Base-by-base conservation (phyloP, 2,888 invertebrate genomes). In the Cephus pygmeus region DNA sequence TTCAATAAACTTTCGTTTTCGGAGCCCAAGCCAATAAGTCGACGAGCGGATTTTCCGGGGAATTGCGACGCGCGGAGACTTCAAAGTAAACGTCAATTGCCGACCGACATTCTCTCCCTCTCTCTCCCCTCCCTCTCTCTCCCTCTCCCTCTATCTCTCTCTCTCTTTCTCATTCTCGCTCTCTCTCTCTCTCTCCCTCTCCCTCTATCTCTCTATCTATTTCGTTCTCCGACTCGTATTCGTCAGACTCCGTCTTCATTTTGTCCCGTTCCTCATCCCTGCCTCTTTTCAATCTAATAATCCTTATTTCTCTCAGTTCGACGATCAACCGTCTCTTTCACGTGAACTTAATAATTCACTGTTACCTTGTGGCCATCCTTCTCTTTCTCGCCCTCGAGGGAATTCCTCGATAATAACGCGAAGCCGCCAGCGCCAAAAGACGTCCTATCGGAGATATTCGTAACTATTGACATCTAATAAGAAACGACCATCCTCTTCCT, bases 311-410 rank as follows among this genome's bases (percentile, higher is more conserved):
- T 71, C 69, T 77, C 73, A 73, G 31, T 73, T 69, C 31, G 71
- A 34, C 36, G 69, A 15, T 34, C 15, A 75, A 15, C 23, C 73
- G 12, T 69, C 73, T 69, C 35, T 73, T 36, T 15, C 34, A 76
- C 75, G 71, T 15, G 71, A 82, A 87, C 85, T 85, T 85, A 86
- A 88, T 87, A 88, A 87, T 87, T 88, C 87, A 82, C 79, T 83
- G 81, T 77, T 31, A 30, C 71, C 30, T 30, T 71, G 4, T 23
- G 12, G 23, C 71, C 23, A 12, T 71, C 34, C 30, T 15, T 15
- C 12, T 30, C 33, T 30, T 23, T 33, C 30, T 71, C 34, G 11
- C 23, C 56, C 56, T 56, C 4, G 9, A 56, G 56, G 56, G 23
- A 56, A 56, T 9, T 56, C 56, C 56, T 23, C 56, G 56, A 56